Evolutionary conservation across 2,113 vertebrate species (phyloP).

Genomic region (Otocyon megalotis): DNA sequence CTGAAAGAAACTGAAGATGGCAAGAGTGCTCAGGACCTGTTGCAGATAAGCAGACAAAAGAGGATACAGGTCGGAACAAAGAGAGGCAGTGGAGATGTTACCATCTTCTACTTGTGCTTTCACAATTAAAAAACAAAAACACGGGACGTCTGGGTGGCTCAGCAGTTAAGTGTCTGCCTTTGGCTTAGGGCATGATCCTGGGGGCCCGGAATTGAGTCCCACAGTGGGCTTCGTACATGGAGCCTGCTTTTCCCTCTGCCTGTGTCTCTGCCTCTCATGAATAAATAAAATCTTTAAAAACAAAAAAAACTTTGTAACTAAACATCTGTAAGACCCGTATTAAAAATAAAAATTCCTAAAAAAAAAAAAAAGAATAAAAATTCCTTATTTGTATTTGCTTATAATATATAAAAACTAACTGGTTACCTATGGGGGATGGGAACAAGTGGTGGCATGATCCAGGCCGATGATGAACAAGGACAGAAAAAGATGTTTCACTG

Average conservation of each 20-base stretch:
- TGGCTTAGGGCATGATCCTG: too few relatives aligned
- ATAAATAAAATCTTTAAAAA: too few relatives aligned
- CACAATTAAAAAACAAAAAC: background rate
- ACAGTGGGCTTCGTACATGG: too few relatives aligned
- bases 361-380: background rate
- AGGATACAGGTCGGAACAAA: background rate
- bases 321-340: background rate
- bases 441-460: background rate
- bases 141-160: too few relatives aligned
- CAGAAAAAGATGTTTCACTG: background rate
- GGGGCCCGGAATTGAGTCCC: too few relatives aligned
- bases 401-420: slow-evolving; percentile 35
- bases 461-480: background rate
- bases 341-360: background rate
- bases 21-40: background rate
- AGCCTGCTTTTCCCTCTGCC: too few relatives aligned
- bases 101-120: background rate
- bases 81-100: background rate
- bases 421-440: background rate
- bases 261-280: too few relatives aligned
- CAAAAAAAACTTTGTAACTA: background rate
- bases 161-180: too few relatives aligned
- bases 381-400: slow-evolving; percentile 27
- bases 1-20: background rate
- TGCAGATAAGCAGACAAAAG: background rate